Evolutionary conservation across 2,888 invertebrate genomes (phyloP).

Genomic region (Pandemis heparana): DNA sequence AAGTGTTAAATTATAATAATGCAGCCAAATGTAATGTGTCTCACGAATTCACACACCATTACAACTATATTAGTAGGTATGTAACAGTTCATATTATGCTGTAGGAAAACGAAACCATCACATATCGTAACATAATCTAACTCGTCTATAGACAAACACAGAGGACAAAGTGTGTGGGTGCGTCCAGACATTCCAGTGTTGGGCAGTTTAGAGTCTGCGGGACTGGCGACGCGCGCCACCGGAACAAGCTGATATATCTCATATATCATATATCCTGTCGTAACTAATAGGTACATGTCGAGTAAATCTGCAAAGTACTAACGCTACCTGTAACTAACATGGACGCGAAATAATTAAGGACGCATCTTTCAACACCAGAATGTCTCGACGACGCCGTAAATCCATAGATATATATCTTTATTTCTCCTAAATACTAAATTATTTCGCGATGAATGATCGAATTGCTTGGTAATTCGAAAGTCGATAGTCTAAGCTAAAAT

Average conservation of each 20-base stretch:
- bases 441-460: constrained; percentile 86
- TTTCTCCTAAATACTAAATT: constrained; percentile 75
- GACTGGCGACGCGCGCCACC: constrained; percentile 61
- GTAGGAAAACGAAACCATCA: constrained; percentile 85
- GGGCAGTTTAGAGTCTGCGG: constrained; percentile 73
- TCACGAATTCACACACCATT: constrained; percentile 74
- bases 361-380: constrained; percentile 59
- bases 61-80: constrained; percentile 68
- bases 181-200: constrained; percentile 63
- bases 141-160: constrained; percentile 80
- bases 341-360: constrained; percentile 68
- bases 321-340: constrained; percentile 59
- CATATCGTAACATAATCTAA: constrained; percentile 83
- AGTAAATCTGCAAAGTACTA: constrained; percentile 46
- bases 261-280: constrained; percentile 74
- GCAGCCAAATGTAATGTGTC: constrained; percentile 75
- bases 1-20: constrained; percentile 72
- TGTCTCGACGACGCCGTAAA: constrained; percentile 67
- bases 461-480: constrained; percentile 83
- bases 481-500: constrained; percentile 76
- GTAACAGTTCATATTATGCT: constrained; percentile 80
- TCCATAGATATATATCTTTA: constrained; percentile 80
- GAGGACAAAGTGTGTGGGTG: constrained; percentile 72
- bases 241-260: constrained; percentile 68
- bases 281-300: constrained; percentile 54